These are phyloP conservation scores for Ryuthela nishihirai DNA, from an alignment of 2,888 invertebrate species.

Conservation along the genomic window DNA sequence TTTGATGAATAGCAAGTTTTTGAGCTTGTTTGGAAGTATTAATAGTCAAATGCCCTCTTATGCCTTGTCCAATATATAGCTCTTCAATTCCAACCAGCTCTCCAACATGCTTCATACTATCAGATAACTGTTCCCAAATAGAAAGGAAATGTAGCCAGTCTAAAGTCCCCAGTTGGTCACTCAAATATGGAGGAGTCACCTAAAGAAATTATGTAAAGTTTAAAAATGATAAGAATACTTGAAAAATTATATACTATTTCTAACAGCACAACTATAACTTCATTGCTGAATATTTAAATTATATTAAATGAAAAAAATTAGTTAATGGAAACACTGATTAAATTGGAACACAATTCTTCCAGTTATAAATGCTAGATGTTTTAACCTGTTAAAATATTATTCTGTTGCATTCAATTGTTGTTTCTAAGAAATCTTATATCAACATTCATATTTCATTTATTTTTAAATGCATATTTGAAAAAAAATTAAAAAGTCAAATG, in stretches of 20 bases:
- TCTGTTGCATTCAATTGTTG: too few species aligned
- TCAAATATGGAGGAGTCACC: slow-evolving; percentile 83
- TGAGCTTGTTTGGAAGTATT: slow-evolving; percentile 55
- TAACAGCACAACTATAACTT: neutral
- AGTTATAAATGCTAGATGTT: too few species aligned
- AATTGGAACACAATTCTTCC: too few species aligned
- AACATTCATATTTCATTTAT: too few species aligned
- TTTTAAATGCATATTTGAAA: too few species aligned
- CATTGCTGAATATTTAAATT: neutral
- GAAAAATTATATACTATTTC: neutral
- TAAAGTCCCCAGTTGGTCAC: slow-evolving; percentile 70
- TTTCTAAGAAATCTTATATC: too few species aligned
- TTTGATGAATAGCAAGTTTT: slow-evolving; percentile 50
- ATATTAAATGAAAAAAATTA: neutral
- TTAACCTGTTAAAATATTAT: too few species aligned
- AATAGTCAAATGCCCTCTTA: slow-evolving; percentile 48
- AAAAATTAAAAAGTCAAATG: too few species aligned
- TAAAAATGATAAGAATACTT: neutral
- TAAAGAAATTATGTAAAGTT: slow-evolving; percentile 42
- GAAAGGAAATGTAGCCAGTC: slow-evolving; percentile 66
- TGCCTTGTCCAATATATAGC: slow-evolving; percentile 66
- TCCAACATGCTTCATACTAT: slow-evolving; percentile 79
- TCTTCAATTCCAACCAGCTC: slow-evolving; percentile 84
- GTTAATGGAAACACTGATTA: too few species aligned
- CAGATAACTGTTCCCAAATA: slow-evolving; percentile 74